These are phyloP conservation scores for Hipposideros larvatus DNA, from an alignment of 2,797 vertebrate species.

Conservation along the genomic window DNA sequence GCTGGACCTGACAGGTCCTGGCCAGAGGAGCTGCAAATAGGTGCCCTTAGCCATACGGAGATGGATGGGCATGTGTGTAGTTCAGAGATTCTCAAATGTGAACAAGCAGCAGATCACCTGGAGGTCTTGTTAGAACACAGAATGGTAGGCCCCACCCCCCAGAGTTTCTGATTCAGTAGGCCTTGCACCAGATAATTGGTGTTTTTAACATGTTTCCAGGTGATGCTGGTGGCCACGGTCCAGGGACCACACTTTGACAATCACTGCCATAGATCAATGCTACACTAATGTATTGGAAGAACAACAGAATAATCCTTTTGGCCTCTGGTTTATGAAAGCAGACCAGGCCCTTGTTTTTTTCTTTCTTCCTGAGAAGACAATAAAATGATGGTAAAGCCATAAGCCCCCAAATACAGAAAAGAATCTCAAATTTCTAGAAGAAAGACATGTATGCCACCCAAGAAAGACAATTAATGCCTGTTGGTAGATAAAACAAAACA, in stretches of 20 bases:
- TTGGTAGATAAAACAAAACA: slow-evolving; percentile 37
- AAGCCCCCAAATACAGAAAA: not conserved
- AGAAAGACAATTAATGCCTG: not conserved
- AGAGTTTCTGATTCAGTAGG: slow-evolving; percentile 32
- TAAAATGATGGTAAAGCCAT: not conserved
- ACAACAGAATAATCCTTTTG: not conserved
- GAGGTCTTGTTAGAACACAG: not conserved
- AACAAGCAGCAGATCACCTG: not conserved
- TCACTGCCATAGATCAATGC: not conserved
- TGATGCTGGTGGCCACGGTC: not conserved
- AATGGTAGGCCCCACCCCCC: not conserved
- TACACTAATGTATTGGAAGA: not conserved
- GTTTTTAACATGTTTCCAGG: not conserved
- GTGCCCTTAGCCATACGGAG: not conserved
- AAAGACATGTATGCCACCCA: not conserved
- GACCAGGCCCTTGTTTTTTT: not conserved
- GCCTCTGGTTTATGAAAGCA: not conserved
- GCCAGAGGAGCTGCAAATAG: not conserved
- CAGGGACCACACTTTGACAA: not conserved
- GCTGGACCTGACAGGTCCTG: not conserved
- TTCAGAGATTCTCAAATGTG: slow-evolving; percentile 17
- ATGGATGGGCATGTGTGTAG: not conserved
- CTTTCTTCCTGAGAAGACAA: not conserved
- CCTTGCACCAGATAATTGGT: not conserved
- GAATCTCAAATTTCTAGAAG: slow-evolving; percentile 42